phyloP scores from a whole-genome alignment of 1,140 invertebrate species.

The Arion vulgaris region DNA sequence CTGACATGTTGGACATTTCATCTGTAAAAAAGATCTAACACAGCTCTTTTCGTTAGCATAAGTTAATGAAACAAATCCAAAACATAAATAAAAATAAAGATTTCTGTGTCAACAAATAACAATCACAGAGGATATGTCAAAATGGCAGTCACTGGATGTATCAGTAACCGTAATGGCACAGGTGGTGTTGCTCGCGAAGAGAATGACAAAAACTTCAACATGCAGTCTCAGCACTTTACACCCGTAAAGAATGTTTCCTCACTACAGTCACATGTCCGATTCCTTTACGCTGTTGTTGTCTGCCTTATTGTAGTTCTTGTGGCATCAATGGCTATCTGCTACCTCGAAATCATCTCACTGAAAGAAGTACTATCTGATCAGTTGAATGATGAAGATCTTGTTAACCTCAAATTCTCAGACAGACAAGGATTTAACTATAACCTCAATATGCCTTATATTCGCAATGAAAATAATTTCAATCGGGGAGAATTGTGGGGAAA shows the following conservation, averaged over 20 bases:
- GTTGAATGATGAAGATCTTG: background rate
- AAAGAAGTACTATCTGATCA: background rate
- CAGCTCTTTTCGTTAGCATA: too few species aligned
- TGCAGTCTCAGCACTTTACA: background rate
- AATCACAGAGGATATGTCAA: background rate
- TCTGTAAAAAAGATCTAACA: too few species aligned
- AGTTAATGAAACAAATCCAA: background rate
- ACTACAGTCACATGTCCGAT: background rate
- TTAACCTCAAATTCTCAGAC: background rate
- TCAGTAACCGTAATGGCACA: background rate
- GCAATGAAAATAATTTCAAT: background rate
- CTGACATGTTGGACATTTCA: too few species aligned
- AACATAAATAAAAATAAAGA: background rate
- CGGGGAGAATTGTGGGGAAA: background rate
- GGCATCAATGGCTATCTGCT: background rate
- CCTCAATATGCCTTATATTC: constrained; percentile 3
- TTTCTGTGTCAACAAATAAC: background rate
- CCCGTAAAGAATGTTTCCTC: background rate
- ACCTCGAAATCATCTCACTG: constrained; percentile 6
- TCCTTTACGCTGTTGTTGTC: constrained; percentile 7
- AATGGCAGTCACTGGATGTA: background rate
- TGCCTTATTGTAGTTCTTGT: constrained; percentile 4
- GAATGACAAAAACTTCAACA: background rate
- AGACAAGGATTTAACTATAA: background rate
- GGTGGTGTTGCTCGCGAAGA: background rate